phyloP scores from a whole-genome alignment of 2,113 vertebrate species.

The Protobothrops flavoviridis region DNA sequence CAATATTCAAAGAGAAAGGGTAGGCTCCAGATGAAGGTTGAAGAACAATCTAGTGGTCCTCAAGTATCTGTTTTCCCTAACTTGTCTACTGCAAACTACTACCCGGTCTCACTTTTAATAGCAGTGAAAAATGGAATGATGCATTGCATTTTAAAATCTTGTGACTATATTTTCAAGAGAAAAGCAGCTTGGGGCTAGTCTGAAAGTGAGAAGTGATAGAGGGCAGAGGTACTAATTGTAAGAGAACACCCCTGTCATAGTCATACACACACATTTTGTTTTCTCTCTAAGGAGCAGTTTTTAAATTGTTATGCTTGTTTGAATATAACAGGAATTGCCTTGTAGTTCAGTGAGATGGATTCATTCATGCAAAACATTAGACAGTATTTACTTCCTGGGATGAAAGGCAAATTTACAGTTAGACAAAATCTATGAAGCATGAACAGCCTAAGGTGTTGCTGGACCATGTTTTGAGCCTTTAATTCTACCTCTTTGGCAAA shows the following conservation, averaged over 20 bases:
- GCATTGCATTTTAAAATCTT: neutral
- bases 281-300: neutral
- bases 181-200: neutral
- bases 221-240: neutral
- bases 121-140: neutral
- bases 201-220: neutral
- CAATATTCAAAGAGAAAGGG: neutral
- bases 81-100: conserved; percentile 10
- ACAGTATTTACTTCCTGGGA: neutral
- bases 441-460: neutral
- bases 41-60: neutral
- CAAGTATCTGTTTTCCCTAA: neutral
- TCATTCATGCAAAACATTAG: neutral
- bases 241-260: neutral
- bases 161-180: neutral
- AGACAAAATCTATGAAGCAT: neutral
- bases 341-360: neutral
- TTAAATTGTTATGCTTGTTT: neutral
- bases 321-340: neutral
- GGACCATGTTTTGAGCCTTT: conserved; percentile 41
- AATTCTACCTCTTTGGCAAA: conserved; percentile 28
- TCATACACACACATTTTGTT: neutral
- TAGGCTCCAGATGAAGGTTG: neutral
- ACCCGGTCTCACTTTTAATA: neutral
- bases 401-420: neutral